Percentiles rank a stretch among this genome's conserved stretches.
Evolutionary conservation across 1,140 invertebrate genomes (phyloP).

Genomic region (Anthonomus grandis): DNA sequence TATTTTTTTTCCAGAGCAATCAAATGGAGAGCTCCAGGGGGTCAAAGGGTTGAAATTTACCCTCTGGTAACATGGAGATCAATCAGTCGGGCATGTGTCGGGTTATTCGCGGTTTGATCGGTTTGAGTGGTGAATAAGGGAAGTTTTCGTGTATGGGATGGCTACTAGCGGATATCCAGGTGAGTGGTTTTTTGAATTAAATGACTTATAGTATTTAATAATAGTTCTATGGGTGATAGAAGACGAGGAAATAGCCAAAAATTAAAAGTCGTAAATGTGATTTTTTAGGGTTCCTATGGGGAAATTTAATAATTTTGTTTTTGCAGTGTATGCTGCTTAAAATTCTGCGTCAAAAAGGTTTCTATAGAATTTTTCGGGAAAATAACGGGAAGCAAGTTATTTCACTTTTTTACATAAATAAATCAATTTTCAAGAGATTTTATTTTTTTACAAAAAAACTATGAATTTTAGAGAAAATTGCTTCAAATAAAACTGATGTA

Average conservation of each 20-base stretch:
- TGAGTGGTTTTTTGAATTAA: conserved; percentile 1
- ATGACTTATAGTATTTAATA: background rate
- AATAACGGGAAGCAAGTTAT: too few relatives aligned
- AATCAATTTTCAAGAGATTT: too few relatives aligned
- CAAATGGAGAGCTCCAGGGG: conserved; percentile 15
- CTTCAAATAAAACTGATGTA: too few relatives aligned
- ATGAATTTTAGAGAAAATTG: too few relatives aligned
- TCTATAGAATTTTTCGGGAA: too few relatives aligned
- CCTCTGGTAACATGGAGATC: conserved; percentile 19
- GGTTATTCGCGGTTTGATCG: conserved; percentile 5
- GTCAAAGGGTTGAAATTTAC: conserved; percentile 21
- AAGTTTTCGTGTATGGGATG: conserved; percentile 20
- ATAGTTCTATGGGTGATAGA: background rate
- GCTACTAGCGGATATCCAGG: conserved; percentile 7
- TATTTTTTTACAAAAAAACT: too few relatives aligned
- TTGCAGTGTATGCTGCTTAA: too few relatives aligned
- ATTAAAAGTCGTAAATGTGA: background rate
- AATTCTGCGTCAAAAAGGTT: too few relatives aligned
- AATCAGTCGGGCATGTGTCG: conserved; percentile 11
- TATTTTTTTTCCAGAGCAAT: too few relatives aligned
- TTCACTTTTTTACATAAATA: too few relatives aligned
- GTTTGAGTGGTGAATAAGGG: conserved; percentile 1
- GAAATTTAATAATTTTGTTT: too few relatives aligned
- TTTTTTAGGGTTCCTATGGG: too few relatives aligned
- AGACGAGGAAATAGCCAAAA: background rate